These are phyloP conservation scores for Dromococcyx pavoninus DNA, from an alignment of 2,797 vertebrate genomes.

Conservation along the genomic window DNA sequence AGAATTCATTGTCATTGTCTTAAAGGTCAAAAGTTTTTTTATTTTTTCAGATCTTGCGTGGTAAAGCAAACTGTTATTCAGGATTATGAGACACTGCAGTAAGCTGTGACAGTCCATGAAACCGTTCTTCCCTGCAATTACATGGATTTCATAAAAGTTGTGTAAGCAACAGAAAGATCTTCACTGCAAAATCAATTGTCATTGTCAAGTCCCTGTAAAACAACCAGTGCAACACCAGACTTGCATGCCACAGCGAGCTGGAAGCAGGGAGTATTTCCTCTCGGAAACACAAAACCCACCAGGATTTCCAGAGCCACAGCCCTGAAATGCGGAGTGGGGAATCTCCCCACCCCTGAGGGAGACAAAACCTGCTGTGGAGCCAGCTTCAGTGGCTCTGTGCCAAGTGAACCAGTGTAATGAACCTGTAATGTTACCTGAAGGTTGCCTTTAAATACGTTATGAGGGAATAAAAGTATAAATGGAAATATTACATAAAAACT, in stretches of 20 bases:
- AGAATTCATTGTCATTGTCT: conserved; percentile 55
- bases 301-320: neutral
- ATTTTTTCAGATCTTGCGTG: neutral
- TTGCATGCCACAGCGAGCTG: neutral
- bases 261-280: neutral
- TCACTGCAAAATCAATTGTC: neutral
- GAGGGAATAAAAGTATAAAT: neutral
- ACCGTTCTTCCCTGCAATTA: neutral
- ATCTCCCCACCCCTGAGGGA: neutral
- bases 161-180: neutral
- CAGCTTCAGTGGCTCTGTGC: neutral
- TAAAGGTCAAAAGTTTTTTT: conserved; percentile 59
- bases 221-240: fast-evolving
- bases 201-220: fast-evolving
- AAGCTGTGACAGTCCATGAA: neutral
- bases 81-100: neutral
- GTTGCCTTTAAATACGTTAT: fast-evolving
- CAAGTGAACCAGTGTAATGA: fast-evolving
- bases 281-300: neutral
- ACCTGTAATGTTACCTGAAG: fast-evolving
- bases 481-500: neutral
- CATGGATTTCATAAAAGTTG: neutral
- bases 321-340: fast-evolving
- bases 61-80: conserved; percentile 5
- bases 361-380: neutral